Evolutionary conservation across 2,113 vertebrate genomes (phyloP).

Genomic region (Oophaga pumilio): DNA sequence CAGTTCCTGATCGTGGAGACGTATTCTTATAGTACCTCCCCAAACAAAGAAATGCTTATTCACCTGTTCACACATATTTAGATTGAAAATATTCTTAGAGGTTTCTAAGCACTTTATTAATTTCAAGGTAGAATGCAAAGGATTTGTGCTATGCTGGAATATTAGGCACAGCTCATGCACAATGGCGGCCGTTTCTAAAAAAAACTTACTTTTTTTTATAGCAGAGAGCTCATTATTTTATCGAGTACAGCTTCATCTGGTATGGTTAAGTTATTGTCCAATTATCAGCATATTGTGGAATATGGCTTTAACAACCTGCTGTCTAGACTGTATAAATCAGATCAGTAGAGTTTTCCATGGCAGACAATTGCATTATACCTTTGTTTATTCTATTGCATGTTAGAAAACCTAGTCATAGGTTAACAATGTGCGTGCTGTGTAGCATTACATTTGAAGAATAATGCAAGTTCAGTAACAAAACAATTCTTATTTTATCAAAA

Average conservation of each 20-base stretch:
- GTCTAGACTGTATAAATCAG: not conserved
- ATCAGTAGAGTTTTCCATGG: not conserved
- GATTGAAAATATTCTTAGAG: no score
- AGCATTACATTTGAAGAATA: not conserved
- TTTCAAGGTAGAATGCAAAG: not conserved
- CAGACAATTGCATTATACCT: not conserved
- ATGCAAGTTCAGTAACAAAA: not conserved
- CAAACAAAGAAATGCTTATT: not conserved
- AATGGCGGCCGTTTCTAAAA: not conserved
- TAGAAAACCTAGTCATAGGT: not conserved
- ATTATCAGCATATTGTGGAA: not conserved
- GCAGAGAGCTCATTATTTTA: not conserved
- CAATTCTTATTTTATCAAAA: not conserved
- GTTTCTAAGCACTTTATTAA: not conserved
- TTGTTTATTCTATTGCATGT: not conserved
- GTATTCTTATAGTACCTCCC: no score
- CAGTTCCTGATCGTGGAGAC: no score
- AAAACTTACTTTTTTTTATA: not conserved
- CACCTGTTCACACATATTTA: no score
- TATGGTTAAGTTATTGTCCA: not conserved
- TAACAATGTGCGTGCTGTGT: not conserved
- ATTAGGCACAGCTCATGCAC: not conserved
- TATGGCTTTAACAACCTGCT: not conserved
- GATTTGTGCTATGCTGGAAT: not conserved
- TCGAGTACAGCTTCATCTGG: not conserved